Evolutionary conservation across 2,888 invertebrate species (phyloP), one percentile per base, ranked within the genome.

Genomic region (Hermaeophaga mercurialis): DNA sequence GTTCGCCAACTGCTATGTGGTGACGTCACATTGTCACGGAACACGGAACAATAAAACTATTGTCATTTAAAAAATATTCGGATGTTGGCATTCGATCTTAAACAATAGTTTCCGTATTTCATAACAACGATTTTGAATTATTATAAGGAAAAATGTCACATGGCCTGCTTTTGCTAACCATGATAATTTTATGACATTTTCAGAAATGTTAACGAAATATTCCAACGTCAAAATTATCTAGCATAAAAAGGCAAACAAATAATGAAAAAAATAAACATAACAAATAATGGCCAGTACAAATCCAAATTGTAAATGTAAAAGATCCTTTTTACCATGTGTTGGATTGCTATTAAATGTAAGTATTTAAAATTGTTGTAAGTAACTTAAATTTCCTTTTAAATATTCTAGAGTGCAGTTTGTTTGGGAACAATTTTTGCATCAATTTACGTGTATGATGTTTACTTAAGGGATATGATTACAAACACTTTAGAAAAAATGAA

Each of bases 401-500:
- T 39, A 39, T 43, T 43, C 26, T 18, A 43, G 43, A 6, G 24
- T 24, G 11, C 14, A 14, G 7, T 24, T 12, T 24, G 3, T 43
- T 5, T 43, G 24, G 43, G 43, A 24, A 43, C 24, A 7, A 24
- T 24, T 6, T 22, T 24, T 24, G 26, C 9, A 12, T 18, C 43
- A 26, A 43, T 43, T 14, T 43, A 43, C 11, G 7, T 6, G 24
- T 43, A 43, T 11, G 43, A 43, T 11, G 14, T 43, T 22, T 43
- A 24, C 14, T 3, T 43, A 14, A 11, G 43, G 12, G 19, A 39
- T 19, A 19, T 39, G 8, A 18, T 39, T 24, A 3, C n/a, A 1
- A n/a, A 15, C 15, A 11, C 24, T 43, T 12, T 43, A 24, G 43
- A 43, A 43, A 11, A 15, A 4, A 24, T 43, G 12, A 43, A 43